These are phyloP conservation scores for Holothuria scabra DNA, from an alignment of 53 echinoderm and acorn worm genomes.

Conservation along the genomic window DNA sequence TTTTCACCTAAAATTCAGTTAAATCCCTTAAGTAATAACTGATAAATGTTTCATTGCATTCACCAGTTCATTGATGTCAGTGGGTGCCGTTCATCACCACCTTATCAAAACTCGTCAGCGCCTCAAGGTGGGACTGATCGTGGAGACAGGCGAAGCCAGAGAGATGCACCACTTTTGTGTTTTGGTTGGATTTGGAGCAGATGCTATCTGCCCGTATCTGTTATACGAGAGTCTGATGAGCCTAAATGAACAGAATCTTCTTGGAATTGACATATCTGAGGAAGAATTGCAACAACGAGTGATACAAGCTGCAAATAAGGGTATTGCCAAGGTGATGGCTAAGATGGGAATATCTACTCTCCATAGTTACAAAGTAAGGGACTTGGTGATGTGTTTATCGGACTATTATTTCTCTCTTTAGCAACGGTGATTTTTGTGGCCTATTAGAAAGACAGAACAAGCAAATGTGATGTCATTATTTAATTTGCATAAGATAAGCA, in stretches of 20 bases:
- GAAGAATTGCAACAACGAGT: slow-evolving; percentile 76
- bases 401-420: not conserved
- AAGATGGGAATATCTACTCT: slow-evolving; percentile 99
- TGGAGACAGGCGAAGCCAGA: slow-evolving; percentile 93
- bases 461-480: no score
- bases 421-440: not conserved
- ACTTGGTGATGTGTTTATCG: not conserved
- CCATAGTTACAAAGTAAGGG: slow-evolving; percentile 88
- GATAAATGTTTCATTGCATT: not conserved
- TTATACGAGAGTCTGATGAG: slow-evolving; percentile 88
- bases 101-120: slow-evolving; percentile 96
- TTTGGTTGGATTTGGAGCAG: slow-evolving; percentile 93
- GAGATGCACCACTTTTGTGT: slow-evolving; percentile 98
- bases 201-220: slow-evolving; percentile 98
- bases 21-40: no score
- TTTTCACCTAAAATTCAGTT: no score
- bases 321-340: slow-evolving; percentile 95
- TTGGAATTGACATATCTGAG: slow-evolving; percentile 58
- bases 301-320: slow-evolving; percentile 78
- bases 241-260: slow-evolving; percentile 82
- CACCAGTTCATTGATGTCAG: slow-evolving; percentile 77
- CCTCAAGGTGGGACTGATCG: slow-evolving; percentile 80
- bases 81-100: slow-evolving; percentile 93
- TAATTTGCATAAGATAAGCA: no score
- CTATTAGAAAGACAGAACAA: not conserved